Conservation (phyloP, 2,888 invertebrate species). For the Bembecia ichneumoniformis region DNA sequence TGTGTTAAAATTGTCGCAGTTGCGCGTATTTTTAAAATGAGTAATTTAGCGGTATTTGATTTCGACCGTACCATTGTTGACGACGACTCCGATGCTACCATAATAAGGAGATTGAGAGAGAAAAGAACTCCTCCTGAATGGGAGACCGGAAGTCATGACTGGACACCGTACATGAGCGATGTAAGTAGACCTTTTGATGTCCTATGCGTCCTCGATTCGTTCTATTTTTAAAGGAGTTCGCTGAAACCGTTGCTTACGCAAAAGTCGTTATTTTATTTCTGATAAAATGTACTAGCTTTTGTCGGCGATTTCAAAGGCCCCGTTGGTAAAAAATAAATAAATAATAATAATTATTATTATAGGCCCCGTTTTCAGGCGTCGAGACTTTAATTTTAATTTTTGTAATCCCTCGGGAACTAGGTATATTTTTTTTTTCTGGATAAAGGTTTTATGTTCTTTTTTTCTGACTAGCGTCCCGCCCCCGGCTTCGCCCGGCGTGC, state of each 20-base stretch:
- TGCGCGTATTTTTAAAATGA: slow-evolving; percentile 24
- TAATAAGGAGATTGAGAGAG: slow-evolving; percentile 50
- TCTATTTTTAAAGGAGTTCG: neutral
- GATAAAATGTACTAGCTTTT: too few species aligned
- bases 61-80: slow-evolving; percentile 61
- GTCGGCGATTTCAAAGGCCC: too few species aligned
- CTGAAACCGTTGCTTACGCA: neutral
- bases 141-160: slow-evolving; percentile 46
- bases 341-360: too few species aligned
- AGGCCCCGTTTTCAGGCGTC: too few species aligned
- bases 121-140: slow-evolving; percentile 56
- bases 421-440: too few species aligned
- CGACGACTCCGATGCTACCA: slow-evolving; percentile 58
- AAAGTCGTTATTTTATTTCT: neutral
- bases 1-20: neutral
- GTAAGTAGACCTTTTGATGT: slow-evolving; percentile 30
- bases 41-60: slow-evolving; percentile 55
- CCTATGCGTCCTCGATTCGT: too few species aligned
- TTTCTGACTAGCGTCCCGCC: too few species aligned
- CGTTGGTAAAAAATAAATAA: too few species aligned
- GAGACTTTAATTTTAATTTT: too few species aligned
- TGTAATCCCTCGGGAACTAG: too few species aligned
- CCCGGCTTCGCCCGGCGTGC: too few species aligned
- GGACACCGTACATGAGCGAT: slow-evolving; percentile 66
- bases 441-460: too few species aligned